These are phyloP conservation scores for Lycaon pictus DNA, from an alignment of 2,113 vertebrate genomes.

Conservation along the genomic window DNA sequence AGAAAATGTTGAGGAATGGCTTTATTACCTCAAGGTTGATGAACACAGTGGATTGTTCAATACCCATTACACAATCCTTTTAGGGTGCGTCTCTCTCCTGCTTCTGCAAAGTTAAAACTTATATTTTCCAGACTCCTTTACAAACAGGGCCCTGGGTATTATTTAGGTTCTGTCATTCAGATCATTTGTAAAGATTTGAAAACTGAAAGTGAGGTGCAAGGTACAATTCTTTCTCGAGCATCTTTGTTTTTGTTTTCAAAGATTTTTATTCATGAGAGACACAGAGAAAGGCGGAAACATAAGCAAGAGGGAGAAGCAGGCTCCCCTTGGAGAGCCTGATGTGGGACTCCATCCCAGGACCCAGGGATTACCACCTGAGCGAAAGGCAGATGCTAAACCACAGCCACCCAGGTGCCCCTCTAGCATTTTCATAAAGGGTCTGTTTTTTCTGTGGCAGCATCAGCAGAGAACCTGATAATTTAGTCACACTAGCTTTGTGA, in stretches of 20 bases:
- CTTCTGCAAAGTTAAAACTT: background rate
- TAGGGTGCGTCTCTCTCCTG: background rate
- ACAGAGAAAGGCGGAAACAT: too few relatives aligned
- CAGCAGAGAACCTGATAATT: background rate
- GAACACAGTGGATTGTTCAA: background rate
- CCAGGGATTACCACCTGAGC: too few relatives aligned
- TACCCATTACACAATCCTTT: background rate
- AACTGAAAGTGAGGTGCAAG: background rate
- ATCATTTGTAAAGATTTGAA: background rate
- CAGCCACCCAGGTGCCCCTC: too few relatives aligned
- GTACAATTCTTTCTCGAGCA: background rate
- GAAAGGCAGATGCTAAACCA: too few relatives aligned
- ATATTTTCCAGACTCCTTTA: background rate
- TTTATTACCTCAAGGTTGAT: background rate
- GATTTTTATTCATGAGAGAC: too few relatives aligned
- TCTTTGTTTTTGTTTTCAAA: too few relatives aligned
- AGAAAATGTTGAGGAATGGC: background rate
- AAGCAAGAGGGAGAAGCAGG: too few relatives aligned
- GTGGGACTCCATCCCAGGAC: too few relatives aligned
- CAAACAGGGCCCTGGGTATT: background rate
- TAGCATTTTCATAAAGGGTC: background rate
- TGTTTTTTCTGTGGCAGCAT: background rate
- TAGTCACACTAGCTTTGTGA: background rate
- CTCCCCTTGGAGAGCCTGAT: too few relatives aligned
- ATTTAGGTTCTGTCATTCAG: background rate